Base-by-base conservation (phyloP, 2,113 vertebrate genomes). In the Clarias gariepinus region DNA sequence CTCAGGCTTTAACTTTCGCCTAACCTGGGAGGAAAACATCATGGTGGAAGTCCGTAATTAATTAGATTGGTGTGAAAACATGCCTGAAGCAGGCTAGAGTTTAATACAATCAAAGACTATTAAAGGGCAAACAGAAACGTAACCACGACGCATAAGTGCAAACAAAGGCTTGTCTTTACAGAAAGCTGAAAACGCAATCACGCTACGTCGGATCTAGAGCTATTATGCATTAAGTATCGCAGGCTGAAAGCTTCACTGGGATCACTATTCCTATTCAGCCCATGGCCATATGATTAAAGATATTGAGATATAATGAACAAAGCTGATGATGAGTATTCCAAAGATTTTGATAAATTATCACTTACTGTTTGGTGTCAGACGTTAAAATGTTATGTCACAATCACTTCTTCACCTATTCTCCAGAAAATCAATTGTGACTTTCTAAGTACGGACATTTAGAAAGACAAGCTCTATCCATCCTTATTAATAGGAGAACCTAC, bases 71-170 rank as follows among this genome's bases (percentile, higher is more conserved):
- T 53, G 61, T 77, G 41, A 85, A 85, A 79, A 86, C 74, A 80
- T 36, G 68, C 84, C 84, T 36, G 30, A 80, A 58, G 61, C 60
- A 80, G 28, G 61, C 41, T 63, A 64, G 58, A 55, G 58, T 77
- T 60, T 89, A 85, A 85, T 85, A 85, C 82, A 85, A 86, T 83
- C 58, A 79, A 85, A 82, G 47, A 36, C 68, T 73, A 88, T 23
- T 80, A 33, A 86, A 82, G 73, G 60, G 55, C 41, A 28, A 73
- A 78, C 73, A 19, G 66, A 89, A 61, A 36, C 23, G 5, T 52
- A 74, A 78, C 57, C 28, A 84, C 58, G 13, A 58, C 9, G 73
- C 36, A 57, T n/a, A 64, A 63, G 30, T 63, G 71, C 71, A 77
- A 85, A 85, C 13, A 5, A 63, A 85, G 41, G 15, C 21, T 28